phyloP scores from a whole-genome alignment of 2,797 vertebrate species.

The Eulemur albifrons region DNA sequence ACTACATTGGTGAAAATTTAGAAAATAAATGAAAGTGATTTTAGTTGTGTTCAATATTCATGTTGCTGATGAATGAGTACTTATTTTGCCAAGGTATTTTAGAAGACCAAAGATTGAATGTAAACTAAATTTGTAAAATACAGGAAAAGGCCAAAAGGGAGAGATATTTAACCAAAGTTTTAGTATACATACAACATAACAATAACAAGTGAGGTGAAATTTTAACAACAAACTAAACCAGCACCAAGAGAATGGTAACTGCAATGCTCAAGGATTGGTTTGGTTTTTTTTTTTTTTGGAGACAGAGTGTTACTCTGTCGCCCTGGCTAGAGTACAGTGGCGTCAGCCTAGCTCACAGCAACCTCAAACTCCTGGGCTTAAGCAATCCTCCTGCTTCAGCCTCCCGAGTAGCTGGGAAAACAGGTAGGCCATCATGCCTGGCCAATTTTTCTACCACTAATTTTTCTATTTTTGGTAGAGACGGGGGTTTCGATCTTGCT shows the following conservation, averaged over 20 bases:
- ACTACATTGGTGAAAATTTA: neutral
- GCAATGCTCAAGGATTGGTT: neutral
- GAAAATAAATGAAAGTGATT: neutral
- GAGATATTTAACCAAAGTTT: neutral
- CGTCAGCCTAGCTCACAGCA: too few species aligned
- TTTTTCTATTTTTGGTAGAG: too few species aligned
- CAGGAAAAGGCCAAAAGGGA: neutral
- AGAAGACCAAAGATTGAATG: neutral
- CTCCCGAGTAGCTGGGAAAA: too few species aligned
- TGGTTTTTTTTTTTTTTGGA: too few species aligned
- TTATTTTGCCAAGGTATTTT: neutral
- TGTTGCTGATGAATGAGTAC: neutral
- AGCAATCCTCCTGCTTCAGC: too few species aligned
- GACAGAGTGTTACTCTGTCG: too few species aligned
- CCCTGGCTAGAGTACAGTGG: too few species aligned
- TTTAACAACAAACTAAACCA: neutral
- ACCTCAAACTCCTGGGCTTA: too few species aligned
- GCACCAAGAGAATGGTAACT: neutral
- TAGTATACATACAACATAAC: neutral
- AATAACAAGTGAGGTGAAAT: neutral
- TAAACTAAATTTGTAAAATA: neutral
- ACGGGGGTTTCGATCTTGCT: too few species aligned
- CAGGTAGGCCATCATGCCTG: too few species aligned
- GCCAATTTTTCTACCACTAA: too few species aligned
- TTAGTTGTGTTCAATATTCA: neutral